Evolutionary conservation across 1,140 invertebrate species (phyloP).

Genomic region (Euglossa dilemma): DNA sequence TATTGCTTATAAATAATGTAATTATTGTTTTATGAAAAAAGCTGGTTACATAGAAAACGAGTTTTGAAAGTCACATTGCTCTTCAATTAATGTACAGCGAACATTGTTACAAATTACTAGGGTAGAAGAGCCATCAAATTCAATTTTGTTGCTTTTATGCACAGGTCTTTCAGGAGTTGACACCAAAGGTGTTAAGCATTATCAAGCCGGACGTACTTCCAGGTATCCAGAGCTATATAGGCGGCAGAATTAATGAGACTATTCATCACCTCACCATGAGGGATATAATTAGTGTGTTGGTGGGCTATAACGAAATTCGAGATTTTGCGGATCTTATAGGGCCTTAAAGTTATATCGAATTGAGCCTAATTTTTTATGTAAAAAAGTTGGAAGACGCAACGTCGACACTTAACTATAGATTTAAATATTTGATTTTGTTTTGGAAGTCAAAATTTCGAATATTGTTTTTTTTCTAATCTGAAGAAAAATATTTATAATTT

Average conservation of each 20-base stretch:
- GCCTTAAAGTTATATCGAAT: constrained; percentile 25
- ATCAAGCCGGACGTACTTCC: constrained; percentile 78
- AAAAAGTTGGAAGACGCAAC: neutral
- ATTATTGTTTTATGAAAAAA: neutral
- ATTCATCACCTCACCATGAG: constrained; percentile 77
- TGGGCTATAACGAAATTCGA: constrained; percentile 75
- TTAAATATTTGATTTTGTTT: neutral
- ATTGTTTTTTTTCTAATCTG: too few relatives aligned
- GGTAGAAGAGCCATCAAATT: neutral
- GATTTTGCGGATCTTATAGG: constrained; percentile 68
- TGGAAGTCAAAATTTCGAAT: too few relatives aligned
- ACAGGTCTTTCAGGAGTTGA: constrained; percentile 76
- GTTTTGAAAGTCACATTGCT: neutral
- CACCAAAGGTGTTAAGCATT: constrained; percentile 74
- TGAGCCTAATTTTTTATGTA: neutral
- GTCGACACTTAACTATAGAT: neutral
- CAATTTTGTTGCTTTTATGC: neutral
- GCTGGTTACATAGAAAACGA: too few relatives aligned
- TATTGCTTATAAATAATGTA: neutral
- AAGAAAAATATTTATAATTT: too few relatives aligned
- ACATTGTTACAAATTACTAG: neutral
- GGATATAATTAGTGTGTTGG: constrained; percentile 73
- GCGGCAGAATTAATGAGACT: constrained; percentile 75
- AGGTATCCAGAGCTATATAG: constrained; percentile 73
- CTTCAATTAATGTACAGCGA: neutral